Evolutionary conservation across 2,113 vertebrate species (phyloP), one percentile per base, ranked within the genome.

Genomic region (Lonchura striata): DNA sequence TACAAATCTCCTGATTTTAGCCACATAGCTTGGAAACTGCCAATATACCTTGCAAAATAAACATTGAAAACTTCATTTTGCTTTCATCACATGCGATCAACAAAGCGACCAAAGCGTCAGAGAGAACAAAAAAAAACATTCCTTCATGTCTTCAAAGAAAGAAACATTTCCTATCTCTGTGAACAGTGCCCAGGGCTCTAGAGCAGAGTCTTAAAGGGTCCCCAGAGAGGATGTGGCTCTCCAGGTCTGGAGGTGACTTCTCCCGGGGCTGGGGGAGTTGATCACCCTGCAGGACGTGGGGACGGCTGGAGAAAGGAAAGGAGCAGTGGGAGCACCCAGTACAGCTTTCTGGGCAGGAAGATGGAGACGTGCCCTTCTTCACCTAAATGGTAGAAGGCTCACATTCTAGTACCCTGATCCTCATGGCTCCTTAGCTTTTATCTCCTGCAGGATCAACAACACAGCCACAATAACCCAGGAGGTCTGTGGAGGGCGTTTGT

Each of bases 61-160:
- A 68, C 25, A 64, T n/a, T 37, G 53, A 57, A 57, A 41, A n/a
- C 2, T 42, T 52, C 13, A 71, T 35, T 87, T 75, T 84, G 9
- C 24, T 91, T 78, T 69, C 15, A n/a, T 37, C 0, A 1, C 13
- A n/a, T 0, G 5, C 0, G 5, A 64, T 39, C 41, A 78, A 17
- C 56, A 61, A 54, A 61, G 21, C 0, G 0, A 68, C 37, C 33
- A 63, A 42, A 37, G 56, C 25, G 15, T 22, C 17, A 42, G 53
- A 92, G 24, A 56, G 39, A 46, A 80, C 7, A 33, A 44, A 70
- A 91, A 91, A 71, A 71, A 54, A 7, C 16, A n/a, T 78, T 82
- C 16, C 35, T 70, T 23, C 22, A 3, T 17, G 13, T 44, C 82
- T 76, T 50, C 33, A 83, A 52, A 64, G 9, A 50, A 77, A 59